phyloP scores from a whole-genome alignment of 1,140 invertebrate species.

The Nephila pilipes region DNA sequence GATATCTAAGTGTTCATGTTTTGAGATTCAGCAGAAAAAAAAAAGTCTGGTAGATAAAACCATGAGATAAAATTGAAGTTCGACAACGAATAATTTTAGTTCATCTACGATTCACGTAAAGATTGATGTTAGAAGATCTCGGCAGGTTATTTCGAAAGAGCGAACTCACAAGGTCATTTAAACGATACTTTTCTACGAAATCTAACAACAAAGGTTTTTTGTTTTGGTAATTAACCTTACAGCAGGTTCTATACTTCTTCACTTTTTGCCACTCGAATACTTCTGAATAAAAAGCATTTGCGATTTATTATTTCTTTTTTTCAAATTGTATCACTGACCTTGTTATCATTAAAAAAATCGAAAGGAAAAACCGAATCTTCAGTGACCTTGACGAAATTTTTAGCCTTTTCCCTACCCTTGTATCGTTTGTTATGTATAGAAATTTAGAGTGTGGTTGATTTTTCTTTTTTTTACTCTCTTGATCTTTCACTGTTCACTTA shows the following conservation, averaged over 20 bases:
- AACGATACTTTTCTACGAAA: not conserved
- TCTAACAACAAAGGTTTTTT: not conserved
- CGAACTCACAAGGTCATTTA: not conserved
- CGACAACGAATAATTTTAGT: not conserved
- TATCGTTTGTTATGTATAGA: not conserved
- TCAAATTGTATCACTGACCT: not conserved
- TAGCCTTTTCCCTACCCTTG: not conserved
- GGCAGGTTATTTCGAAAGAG: not conserved
- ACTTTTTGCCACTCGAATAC: not conserved
- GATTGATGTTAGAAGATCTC: not conserved
- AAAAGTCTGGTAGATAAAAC: not conserved
- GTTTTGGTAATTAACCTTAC: constrained; percentile 11
- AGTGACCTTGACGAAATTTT: not conserved
- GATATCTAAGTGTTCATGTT: too few relatives aligned
- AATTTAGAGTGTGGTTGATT: not conserved
- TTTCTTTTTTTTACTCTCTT: not conserved
- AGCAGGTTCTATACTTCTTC: not conserved
- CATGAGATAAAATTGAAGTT: not conserved
- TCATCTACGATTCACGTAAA: not conserved
- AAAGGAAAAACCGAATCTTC: not conserved
- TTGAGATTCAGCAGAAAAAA: not conserved
- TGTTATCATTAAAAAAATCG: not conserved
- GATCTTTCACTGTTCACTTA: not conserved
- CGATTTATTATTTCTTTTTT: not conserved
- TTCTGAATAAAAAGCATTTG: not conserved